phyloP scores from a whole-genome alignment of 2,888 invertebrate genomes.

The Arge pagana region DNA sequence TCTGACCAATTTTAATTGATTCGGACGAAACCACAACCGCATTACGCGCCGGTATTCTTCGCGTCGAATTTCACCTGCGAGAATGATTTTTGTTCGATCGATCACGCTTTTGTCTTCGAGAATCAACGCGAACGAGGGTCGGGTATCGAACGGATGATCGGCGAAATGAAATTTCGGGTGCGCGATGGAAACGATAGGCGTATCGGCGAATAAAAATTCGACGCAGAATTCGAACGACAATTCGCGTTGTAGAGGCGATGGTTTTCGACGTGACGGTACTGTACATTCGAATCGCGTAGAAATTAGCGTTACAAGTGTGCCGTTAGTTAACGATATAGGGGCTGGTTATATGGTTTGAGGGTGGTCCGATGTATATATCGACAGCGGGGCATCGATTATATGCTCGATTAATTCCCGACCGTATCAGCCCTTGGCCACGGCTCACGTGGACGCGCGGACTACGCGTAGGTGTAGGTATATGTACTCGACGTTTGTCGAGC shows the following conservation, averaged over 20 bases:
- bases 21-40: too few species aligned
- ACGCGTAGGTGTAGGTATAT: conserved; percentile 11
- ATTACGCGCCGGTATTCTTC: too few species aligned
- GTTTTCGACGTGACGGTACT: too few species aligned
- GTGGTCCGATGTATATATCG: conserved; percentile 41
- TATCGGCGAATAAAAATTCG: too few species aligned
- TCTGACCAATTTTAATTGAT: not conserved
- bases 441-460: conserved; percentile 13
- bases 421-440: conserved; percentile 27
- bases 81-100: not conserved
- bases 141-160: conserved; percentile 33
- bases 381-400: conserved; percentile 55
- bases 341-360: conserved; percentile 34
- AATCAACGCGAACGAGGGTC: too few species aligned
- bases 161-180: conserved; percentile 34
- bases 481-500: conserved; percentile 8
- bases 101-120: too few species aligned
- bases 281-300: conserved; percentile 30
- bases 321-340: conserved; percentile 47
- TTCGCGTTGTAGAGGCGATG: too few species aligned
- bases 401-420: conserved; percentile 57
- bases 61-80: conserved; percentile 4
- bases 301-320: conserved; percentile 49
- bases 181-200: too few species aligned
- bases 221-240: too few species aligned